Conservation (phyloP, 2,888 invertebrate species). For the Therioaphis trifolii region DNA sequence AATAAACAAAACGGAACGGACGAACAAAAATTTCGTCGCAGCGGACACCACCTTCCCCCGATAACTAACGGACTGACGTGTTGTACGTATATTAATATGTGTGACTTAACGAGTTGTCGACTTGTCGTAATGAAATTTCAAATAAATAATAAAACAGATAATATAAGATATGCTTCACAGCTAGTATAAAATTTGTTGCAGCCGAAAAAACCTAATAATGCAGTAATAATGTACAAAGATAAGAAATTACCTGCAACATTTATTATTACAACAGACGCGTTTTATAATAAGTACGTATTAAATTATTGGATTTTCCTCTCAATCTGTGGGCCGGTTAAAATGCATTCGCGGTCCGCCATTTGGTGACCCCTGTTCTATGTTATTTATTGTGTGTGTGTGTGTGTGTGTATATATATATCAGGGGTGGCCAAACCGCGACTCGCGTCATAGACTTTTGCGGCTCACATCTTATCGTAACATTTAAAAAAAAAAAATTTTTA, state of each 20-base stretch:
- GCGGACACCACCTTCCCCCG: slow-evolving; percentile 9
- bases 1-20: slow-evolving; percentile 23
- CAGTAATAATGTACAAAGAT: slow-evolving; percentile 20
- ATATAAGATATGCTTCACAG: background rate
- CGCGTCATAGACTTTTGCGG: too few relatives aligned
- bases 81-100: slow-evolving; percentile 11
- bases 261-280: too few relatives aligned
- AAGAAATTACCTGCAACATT: background rate
- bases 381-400: too few relatives aligned
- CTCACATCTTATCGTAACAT: too few relatives aligned
- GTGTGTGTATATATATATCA: too few relatives aligned
- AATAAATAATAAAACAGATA: slow-evolving; percentile 17
- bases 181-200: slow-evolving; percentile 24
- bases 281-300: too few relatives aligned
- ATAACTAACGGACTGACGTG: slow-evolving; percentile 14
- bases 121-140: slow-evolving; percentile 21
- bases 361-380: slow-evolving; percentile 10
- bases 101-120: slow-evolving; percentile 14
- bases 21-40: slow-evolving; percentile 10
- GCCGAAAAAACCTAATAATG: slow-evolving; percentile 14
- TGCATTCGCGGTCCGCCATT: slow-evolving; percentile 19
- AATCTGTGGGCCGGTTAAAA: too few relatives aligned
- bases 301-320: too few relatives aligned
- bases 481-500: too few relatives aligned
- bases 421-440: too few relatives aligned